These are phyloP conservation scores for Clanis bilineata DNA, from an alignment of 2,888 invertebrate species.

Conservation along the genomic window DNA sequence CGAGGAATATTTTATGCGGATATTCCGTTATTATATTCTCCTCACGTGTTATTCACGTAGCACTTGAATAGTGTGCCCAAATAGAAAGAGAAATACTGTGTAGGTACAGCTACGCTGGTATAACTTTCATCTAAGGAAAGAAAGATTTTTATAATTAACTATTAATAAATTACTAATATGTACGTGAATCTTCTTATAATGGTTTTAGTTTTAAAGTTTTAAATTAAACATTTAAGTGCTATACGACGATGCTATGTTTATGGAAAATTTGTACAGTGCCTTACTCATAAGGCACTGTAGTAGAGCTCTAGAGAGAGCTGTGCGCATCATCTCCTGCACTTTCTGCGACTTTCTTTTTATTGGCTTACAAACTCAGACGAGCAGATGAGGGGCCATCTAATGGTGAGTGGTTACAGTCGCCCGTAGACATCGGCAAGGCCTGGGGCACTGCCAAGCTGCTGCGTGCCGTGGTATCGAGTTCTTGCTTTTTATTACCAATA, in stretches of 20 bases:
- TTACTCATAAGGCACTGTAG: no score
- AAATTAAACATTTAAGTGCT: background rate
- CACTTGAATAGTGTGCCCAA: background rate
- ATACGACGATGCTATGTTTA: background rate
- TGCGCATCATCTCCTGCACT: no score
- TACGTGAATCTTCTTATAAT: background rate
- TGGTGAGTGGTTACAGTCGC: no score
- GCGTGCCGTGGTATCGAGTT: no score
- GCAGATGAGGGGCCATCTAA: no score
- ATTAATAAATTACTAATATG: background rate
- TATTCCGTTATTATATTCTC: slow-evolving; percentile 51
- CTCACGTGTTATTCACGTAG: slow-evolving; percentile 38
- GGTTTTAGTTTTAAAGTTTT: background rate
- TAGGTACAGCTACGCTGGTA: background rate
- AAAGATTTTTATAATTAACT: background rate
- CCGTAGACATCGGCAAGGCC: no score
- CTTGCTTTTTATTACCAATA: no score
- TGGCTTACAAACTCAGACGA: no score
- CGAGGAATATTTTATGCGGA: slow-evolving; percentile 54
- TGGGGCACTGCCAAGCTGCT: no score
- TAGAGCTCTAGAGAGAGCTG: no score
- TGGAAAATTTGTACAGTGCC: no score
- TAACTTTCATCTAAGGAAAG: background rate
- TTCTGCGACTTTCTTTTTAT: no score
- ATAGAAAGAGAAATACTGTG: slow-evolving; percentile 5